These are phyloP conservation scores for Atta cephalotes DNA, from an alignment of 1,140 invertebrate genomes.

Conservation along the genomic window DNA sequence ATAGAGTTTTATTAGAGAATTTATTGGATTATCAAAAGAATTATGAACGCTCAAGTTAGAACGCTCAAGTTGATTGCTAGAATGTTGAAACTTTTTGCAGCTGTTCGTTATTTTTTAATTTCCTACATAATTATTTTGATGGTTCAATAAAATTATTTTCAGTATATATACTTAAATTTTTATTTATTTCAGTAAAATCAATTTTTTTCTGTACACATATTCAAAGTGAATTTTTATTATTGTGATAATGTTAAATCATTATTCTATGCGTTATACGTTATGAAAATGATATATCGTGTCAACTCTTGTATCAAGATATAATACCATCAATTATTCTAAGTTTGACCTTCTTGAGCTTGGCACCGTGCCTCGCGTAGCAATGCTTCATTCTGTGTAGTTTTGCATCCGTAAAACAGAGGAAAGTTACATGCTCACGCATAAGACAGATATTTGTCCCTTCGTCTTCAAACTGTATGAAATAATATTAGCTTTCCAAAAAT, in stretches of 20 bases:
- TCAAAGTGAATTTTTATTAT: not conserved
- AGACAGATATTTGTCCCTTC: slow-evolving; percentile 19
- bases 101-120: no score
- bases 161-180: no score
- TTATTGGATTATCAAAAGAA: no score
- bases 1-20: not conserved
- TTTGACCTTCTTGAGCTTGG: slow-evolving; percentile 22
- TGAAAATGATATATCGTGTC: not conserved
- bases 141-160: no score
- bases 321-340: slow-evolving; percentile 8
- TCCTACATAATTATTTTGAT: no score
- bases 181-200: no score
- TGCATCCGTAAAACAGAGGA: not conserved
- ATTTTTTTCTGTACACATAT: not conserved
- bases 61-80: no score
- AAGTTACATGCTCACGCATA: slow-evolving; percentile 9
- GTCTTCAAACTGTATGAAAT: not conserved
- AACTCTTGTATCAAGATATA: not conserved
- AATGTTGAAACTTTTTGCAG: no score
- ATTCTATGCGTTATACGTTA: not conserved
- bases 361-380: slow-evolving; percentile 4
- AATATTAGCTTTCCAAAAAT: not conserved
- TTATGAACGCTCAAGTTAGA: no score
- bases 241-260: not conserved
- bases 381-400: slow-evolving; percentile 10